Percentiles rank a stretch among this genome's conserved stretches.
These are phyloP conservation scores for Gymnothorax javanicus DNA, from an alignment of 2,797 vertebrate species.

Conservation along the genomic window DNA sequence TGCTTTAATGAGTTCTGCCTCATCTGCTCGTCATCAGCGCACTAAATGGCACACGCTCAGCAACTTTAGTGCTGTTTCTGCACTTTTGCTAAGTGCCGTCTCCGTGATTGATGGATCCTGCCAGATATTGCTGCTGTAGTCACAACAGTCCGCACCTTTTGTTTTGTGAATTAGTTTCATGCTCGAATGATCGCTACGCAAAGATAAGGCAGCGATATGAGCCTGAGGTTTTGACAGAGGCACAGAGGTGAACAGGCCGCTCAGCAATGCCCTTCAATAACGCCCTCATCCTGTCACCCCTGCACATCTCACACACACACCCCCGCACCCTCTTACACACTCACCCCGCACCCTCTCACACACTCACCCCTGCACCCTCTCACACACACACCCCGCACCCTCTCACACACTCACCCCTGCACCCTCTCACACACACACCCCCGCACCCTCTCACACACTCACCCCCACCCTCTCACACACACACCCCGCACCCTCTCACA, in stretches of 20 bases:
- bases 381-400: too few species aligned
- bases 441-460: too few species aligned
- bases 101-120: slow-evolving; percentile 17
- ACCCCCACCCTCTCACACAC: too few species aligned
- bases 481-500: too few species aligned
- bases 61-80: slow-evolving; percentile 6
- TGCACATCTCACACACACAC: too few species aligned
- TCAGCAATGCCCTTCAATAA: background rate
- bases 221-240: background rate
- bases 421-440: too few species aligned
- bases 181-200: background rate
- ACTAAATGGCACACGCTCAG: slow-evolving; percentile 21
- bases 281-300: background rate
- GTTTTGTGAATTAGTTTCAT: background rate
- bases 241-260: background rate
- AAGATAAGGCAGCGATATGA: background rate
- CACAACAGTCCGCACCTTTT: slow-evolving; percentile 16
- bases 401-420: too few species aligned
- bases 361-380: too few species aligned
- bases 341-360: too few species aligned
- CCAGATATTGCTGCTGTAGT: slow-evolving; percentile 2
- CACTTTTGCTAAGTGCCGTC: slow-evolving; percentile 16
- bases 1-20: slow-evolving; percentile 25
- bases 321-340: too few species aligned
- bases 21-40: slow-evolving; percentile 25